These are phyloP conservation scores for Sesia bembeciformis DNA, from an alignment of 2,888 invertebrate species.

Conservation along the genomic window DNA sequence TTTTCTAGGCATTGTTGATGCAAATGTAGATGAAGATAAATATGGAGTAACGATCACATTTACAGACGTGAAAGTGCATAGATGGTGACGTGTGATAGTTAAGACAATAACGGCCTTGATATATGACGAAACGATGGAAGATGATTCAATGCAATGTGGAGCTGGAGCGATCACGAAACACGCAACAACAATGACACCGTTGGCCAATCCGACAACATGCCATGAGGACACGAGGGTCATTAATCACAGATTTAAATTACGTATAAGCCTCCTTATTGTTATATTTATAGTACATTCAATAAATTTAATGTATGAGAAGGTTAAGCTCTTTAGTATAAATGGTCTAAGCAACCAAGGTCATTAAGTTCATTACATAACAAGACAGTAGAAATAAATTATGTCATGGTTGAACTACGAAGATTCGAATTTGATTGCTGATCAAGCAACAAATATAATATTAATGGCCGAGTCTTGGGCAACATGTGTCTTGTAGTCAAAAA, in stretches of 20 bases:
- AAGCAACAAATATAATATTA: neutral
- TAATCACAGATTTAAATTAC: slow-evolving; percentile 29
- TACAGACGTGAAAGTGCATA: slow-evolving; percentile 36
- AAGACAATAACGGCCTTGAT: slow-evolving; percentile 48
- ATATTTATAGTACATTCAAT: slow-evolving; percentile 13
- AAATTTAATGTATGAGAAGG: slow-evolving; percentile 13
- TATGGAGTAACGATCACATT: slow-evolving; percentile 1
- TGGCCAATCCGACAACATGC: slow-evolving; percentile 22
- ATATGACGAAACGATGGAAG: slow-evolving; percentile 26
- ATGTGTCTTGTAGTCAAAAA: neutral
- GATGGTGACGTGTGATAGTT: slow-evolving; percentile 42
- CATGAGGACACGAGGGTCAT: slow-evolving; percentile 28
- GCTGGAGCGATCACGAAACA: slow-evolving; percentile 25
- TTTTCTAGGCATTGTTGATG: neutral
- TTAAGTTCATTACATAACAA: slow-evolving; percentile 9
- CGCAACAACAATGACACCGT: slow-evolving; percentile 25
- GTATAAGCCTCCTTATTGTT: slow-evolving; percentile 24
- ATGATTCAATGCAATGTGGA: slow-evolving; percentile 25
- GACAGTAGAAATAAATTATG: slow-evolving; percentile 10
- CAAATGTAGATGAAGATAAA: neutral
- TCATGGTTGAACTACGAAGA: slow-evolving; percentile 7
- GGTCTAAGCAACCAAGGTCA: slow-evolving; percentile 5
- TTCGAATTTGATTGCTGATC: slow-evolving; percentile 5
- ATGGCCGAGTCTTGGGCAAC: neutral
- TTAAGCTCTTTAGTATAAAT: slow-evolving; percentile 11